These are phyloP conservation scores for Kryptolebias ocellatus DNA, from an alignment of 2,797 vertebrate species.

Conservation along the genomic window DNA sequence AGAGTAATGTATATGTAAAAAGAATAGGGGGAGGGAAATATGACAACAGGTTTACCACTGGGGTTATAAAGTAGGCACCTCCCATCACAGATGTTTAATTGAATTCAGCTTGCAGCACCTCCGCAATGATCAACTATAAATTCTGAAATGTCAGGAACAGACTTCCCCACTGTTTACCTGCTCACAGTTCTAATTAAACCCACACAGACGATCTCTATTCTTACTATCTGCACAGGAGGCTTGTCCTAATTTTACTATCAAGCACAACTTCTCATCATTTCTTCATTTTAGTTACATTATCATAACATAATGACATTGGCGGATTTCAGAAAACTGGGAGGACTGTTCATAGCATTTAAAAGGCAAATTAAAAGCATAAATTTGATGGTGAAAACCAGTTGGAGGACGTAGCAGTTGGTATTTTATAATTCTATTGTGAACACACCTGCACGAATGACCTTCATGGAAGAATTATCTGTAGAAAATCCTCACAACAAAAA, in stretches of 20 bases:
- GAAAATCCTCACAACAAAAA: constrained; percentile 2
- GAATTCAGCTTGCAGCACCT: constrained; percentile 48
- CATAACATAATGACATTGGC: not conserved
- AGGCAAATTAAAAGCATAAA: not conserved
- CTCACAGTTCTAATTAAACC: constrained; percentile 49
- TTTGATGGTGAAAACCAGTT: not conserved
- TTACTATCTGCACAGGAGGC: constrained; percentile 13
- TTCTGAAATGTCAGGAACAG: constrained; percentile 25
- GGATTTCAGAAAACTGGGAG: not conserved
- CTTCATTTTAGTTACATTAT: constrained; percentile 11
- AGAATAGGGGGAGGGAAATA: constrained; percentile 18
- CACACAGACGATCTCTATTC: constrained; percentile 21
- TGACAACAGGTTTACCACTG: constrained; percentile 42
- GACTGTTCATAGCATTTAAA: not conserved
- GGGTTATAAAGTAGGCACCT: constrained; percentile 41
- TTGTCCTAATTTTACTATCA: constrained; percentile 34
- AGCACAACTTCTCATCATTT: constrained; percentile 10
- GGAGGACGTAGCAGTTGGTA: not conserved
- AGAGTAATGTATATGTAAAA: constrained; percentile 4
- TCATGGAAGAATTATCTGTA: not conserved
- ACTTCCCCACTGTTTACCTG: constrained; percentile 26
- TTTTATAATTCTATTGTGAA: not conserved
- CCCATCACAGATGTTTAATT: constrained; percentile 58
- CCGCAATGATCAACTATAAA: constrained; percentile 37
- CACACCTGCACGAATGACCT: not conserved